Evolutionary conservation across 1,140 invertebrate species (phyloP).

Genomic region (Drosophila erecta): DNA sequence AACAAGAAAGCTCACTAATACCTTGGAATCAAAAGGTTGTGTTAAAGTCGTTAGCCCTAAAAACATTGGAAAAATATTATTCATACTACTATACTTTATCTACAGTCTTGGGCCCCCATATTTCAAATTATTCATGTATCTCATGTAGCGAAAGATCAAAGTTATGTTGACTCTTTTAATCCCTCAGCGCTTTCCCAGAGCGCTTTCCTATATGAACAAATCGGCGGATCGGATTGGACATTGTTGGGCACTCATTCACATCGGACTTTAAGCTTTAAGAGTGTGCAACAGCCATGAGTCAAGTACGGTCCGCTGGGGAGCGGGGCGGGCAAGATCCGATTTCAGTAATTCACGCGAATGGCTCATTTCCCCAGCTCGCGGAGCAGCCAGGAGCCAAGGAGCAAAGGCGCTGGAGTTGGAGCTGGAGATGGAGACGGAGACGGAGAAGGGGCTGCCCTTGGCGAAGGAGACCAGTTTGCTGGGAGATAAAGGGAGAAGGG

Average conservation of each 20-base stretch:
- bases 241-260: background rate
- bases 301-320: background rate
- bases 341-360: conserved; percentile 66
- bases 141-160: no score
- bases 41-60: no score
- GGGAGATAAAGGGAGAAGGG: background rate
- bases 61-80: no score
- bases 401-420: background rate
- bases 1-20: no score
- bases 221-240: background rate
- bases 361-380: conserved; percentile 43
- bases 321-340: conserved; percentile 46
- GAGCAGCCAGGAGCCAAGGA: conserved; percentile 3
- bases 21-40: no score
- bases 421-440: background rate
- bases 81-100: no score
- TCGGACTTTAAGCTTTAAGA: conserved; percentile 7
- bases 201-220: background rate
- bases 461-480: conserved; percentile 5
- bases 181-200: no score
- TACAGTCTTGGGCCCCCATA: no score
- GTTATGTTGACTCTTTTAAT: no score
- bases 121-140: no score
- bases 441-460: conserved; percentile 14
- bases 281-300: background rate